Evolutionary conservation across 64 coral and sea anemone species (phyloP).

Genomic region (Porites lutea): DNA sequence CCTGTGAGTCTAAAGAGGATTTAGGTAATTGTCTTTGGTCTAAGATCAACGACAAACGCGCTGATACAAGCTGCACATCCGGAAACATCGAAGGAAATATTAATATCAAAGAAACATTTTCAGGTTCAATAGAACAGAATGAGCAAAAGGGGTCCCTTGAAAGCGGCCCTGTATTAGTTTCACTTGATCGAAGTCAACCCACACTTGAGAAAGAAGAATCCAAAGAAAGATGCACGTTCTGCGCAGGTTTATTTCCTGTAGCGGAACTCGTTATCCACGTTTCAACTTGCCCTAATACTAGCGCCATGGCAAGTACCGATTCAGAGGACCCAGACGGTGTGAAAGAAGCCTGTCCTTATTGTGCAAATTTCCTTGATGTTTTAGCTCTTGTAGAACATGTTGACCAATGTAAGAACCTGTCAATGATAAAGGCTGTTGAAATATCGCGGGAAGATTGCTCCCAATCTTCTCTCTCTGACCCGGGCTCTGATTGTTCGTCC

Average conservation of each 20-base stretch:
- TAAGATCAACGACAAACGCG: not conserved
- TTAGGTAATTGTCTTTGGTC: not conserved
- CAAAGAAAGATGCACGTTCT: conserved; percentile 63
- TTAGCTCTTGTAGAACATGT: conserved; percentile 28
- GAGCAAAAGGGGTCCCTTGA: not conserved
- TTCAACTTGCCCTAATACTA: conserved; percentile 15
- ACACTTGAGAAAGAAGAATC: conserved; percentile 40
- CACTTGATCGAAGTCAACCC: not conserved
- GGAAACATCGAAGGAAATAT: too few species aligned
- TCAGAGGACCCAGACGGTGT: not conserved
- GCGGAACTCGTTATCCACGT: conserved; percentile 48
- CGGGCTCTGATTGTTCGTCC: not conserved
- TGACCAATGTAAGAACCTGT: not conserved
- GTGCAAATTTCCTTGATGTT: not conserved
- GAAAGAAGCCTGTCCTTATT: conserved; percentile 15
- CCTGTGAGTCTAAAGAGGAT: too few species aligned
- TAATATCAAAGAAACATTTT: not conserved
- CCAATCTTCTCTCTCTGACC: too few species aligned
- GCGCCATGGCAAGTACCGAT: not conserved
- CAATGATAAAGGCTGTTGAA: not conserved
- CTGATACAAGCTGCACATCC: not conserved
- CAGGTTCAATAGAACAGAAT: not conserved
- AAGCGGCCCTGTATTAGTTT: not conserved
- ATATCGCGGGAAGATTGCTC: not conserved
- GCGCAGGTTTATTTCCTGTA: conserved; percentile 30